These are phyloP conservation scores for Musca domestica DNA, from an alignment of 1,140 invertebrate species.

Conservation along the genomic window DNA sequence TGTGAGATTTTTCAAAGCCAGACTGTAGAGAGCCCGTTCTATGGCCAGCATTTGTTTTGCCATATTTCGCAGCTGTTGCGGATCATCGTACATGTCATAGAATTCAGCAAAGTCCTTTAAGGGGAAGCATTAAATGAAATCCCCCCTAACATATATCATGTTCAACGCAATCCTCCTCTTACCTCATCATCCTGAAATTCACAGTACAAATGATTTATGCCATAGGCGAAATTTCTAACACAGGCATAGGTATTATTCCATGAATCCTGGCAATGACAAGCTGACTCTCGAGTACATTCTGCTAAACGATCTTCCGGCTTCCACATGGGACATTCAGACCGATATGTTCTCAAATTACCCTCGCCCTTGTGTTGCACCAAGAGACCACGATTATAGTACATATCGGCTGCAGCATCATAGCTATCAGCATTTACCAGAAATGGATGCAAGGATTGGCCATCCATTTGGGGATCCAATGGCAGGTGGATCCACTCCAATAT, in stretches of 20 bases:
- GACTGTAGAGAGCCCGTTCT: conserved; percentile 39
- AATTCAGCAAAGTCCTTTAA: conserved; percentile 68
- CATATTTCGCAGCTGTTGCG: conserved; percentile 69
- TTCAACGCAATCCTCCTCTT: conserved; percentile 28
- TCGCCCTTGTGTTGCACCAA: conserved; percentile 81
- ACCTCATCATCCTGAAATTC: conserved; percentile 72
- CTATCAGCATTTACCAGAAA: conserved; percentile 29
- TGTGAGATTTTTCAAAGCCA: conserved; percentile 41
- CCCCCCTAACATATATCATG: too few species aligned
- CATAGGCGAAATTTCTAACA: conserved; percentile 61
- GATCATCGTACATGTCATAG: conserved; percentile 68
- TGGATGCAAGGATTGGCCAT: conserved; percentile 63
- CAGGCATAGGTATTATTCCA: conserved; percentile 83
- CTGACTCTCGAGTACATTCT: conserved; percentile 63
- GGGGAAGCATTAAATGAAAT: conserved; percentile 31
- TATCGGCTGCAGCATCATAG: conserved; percentile 14
- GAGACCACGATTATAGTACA: conserved; percentile 57
- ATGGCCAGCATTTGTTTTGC: conserved; percentile 56
- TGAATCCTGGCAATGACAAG: conserved; percentile 80
- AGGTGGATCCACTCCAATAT: conserved; percentile 67
- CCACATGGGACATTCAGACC: conserved; percentile 58
- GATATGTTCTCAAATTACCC: conserved; percentile 57
- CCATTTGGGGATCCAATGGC: conserved; percentile 41
- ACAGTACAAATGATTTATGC: conserved; percentile 70
- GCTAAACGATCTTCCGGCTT: conserved; percentile 58